Base-by-base conservation (phyloP, 1,140 invertebrate genomes). In the Reticulitermes speratus region DNA sequence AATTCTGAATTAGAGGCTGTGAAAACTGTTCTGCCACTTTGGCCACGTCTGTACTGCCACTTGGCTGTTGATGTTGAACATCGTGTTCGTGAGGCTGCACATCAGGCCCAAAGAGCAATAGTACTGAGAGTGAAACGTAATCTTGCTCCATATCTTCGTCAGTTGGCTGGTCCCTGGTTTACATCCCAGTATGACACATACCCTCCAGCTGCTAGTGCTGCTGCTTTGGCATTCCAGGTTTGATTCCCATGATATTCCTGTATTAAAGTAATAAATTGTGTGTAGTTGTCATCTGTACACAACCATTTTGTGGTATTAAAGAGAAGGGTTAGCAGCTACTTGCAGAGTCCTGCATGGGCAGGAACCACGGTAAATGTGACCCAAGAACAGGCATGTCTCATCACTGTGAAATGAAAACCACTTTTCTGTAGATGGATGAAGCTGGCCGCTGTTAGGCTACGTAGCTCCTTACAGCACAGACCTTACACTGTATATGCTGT, bases 101-200 rank as follows among this genome's bases (percentile, higher is more conserved):
- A 94, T 88, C 87, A 92, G 85, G 94, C 96, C n/a, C 94, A 96
- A 88, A 91, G 92, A 85, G 90, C 94, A 30, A 90, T 98, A 30
- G 94, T 95, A 19, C 91, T 91, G 48, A 93, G 94, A 90, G 94
- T 95, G 65, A 94, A 95, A 48, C 93, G 95, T 85, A 93, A 95
- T 89, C 92, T 98, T 84, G 97, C 96, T 9, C 94, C 95, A 1
- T 94, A 95, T 90, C 91, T 98, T 1, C 96, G 96, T 89, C 93
- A 94, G 88, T 88, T 98, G 7, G 94, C 96, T 87, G 92, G 91
- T 25, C 88, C 88, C 21, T 92, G 96, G 96, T 93, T 97, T 87
- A 92, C 95, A 9, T 94, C 95, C 32, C 95, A 96, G 89, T 96
- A 94, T 91, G 97, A 98, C 89, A 94, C 94, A 14, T 96, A 97